A percentile compares a stretch with the other conserved stretches of the same genome.
These are phyloP conservation scores for Hypothenemus hampei DNA, from an alignment of 1,140 invertebrate genomes.

Conservation along the genomic window DNA sequence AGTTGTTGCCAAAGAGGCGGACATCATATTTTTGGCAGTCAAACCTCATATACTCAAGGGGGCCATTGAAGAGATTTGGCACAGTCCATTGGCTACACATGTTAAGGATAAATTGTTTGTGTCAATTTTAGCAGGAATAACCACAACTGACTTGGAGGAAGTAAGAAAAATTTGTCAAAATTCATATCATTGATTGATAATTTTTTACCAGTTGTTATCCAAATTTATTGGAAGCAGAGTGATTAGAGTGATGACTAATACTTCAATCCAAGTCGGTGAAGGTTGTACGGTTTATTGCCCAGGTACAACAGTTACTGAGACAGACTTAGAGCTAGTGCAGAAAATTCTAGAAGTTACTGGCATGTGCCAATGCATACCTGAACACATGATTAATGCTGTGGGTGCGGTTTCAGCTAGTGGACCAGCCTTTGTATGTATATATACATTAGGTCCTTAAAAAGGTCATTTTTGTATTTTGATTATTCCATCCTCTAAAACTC, in stretches of 20 bases:
- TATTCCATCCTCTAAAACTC: too few relatives aligned
- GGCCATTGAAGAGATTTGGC: slow-evolving; percentile 51
- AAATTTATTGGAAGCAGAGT: slow-evolving; percentile 55
- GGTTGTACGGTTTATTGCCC: slow-evolving; percentile 72
- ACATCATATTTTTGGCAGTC: slow-evolving; percentile 77
- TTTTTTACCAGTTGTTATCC: slow-evolving; percentile 37
- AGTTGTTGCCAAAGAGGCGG: slow-evolving; percentile 58
- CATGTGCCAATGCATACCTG: slow-evolving; percentile 71
- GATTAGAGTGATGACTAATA: slow-evolving; percentile 91
- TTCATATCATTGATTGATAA: background rate
- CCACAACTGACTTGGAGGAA: slow-evolving; percentile 60
- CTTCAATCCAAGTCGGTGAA: slow-evolving; percentile 76
- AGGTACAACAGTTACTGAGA: slow-evolving; percentile 49
- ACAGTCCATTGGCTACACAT: slow-evolving; percentile 31
- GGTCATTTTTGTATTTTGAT: background rate
- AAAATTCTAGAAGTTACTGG: slow-evolving; percentile 72
- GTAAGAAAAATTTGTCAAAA: slow-evolving; percentile 46
- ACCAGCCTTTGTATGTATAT: slow-evolving; percentile 82
- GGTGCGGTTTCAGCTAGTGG: slow-evolving; percentile 82
- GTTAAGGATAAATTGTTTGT: slow-evolving; percentile 59
- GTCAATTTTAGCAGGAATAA: slow-evolving; percentile 76
- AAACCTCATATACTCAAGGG: slow-evolving; percentile 74
- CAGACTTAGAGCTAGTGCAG: slow-evolving; percentile 58
- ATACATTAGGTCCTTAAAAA: background rate
- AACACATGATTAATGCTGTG: slow-evolving; percentile 75